A percentile compares a stretch with the other conserved stretches of the same genome.
Conservation (phyloP, 2,797 vertebrate genomes). For the Aplochiton taeniatus region DNA sequence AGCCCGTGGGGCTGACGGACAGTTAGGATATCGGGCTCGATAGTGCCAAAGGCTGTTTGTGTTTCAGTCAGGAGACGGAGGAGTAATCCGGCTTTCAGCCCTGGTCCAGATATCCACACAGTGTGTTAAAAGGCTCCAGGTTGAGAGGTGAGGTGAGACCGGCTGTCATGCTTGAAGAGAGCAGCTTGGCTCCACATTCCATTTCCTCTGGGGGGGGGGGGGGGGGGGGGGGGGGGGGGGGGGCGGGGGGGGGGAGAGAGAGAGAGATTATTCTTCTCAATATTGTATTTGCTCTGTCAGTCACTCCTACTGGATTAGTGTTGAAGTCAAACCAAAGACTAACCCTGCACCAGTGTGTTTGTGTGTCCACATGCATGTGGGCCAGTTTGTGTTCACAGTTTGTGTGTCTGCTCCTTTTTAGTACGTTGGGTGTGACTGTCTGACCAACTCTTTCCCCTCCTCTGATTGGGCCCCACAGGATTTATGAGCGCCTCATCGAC, state of each 20-base stretch:
- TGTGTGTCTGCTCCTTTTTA: not conserved
- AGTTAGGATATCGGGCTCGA: slow-evolving; percentile 44
- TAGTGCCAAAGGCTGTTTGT: slow-evolving; percentile 54
- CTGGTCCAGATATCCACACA: slow-evolving; percentile 52
- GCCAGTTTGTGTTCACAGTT: no score
- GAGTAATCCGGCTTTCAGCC: slow-evolving; percentile 48
- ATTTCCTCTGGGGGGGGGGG: slow-evolving; percentile 31
- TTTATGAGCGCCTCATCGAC: slow-evolving; percentile 93
- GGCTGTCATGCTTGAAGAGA: slow-evolving; percentile 60
- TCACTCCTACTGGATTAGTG: slow-evolving; percentile 53
- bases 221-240: no score
- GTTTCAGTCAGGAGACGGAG: slow-evolving; percentile 39
- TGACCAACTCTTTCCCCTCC: not conserved
- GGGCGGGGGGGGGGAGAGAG: not conserved
- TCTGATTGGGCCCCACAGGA: slow-evolving; percentile 75
- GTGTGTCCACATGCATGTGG: no score
- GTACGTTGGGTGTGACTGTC: not conserved
- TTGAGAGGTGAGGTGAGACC: no score
- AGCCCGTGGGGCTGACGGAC: slow-evolving; percentile 32
- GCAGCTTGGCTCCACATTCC: slow-evolving; percentile 30
- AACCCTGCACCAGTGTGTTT: no score
- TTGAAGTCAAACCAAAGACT: not conserved
- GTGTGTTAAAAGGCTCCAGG: slow-evolving; percentile 38
- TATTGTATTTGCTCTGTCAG: slow-evolving; percentile 40
- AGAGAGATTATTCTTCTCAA: slow-evolving; percentile 14